A percentile compares a stretch with the other conserved stretches of the same genome.
Conservation (phyloP, 2,113 vertebrate species). For the Brachirus orientalis region DNA sequence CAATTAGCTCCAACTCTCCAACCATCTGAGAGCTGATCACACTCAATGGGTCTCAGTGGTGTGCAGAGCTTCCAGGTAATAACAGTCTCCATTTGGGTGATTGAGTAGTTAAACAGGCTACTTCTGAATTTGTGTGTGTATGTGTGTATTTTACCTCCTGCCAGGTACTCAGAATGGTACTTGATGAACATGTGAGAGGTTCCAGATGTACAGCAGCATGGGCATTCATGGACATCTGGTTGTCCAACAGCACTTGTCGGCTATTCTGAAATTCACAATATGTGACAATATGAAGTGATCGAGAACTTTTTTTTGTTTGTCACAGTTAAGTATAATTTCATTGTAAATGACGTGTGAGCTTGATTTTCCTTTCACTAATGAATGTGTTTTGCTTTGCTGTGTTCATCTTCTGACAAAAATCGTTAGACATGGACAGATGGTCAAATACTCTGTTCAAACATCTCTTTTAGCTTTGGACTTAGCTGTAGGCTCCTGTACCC, state of each 20-base stretch:
- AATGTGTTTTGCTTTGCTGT: neutral
- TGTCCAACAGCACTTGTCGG: slow-evolving; percentile 48
- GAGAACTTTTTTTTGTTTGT: neutral
- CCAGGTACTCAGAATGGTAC: slow-evolving; percentile 37
- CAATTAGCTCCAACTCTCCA: slow-evolving; percentile 58
- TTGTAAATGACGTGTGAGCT: neutral
- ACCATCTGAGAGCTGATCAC: slow-evolving; percentile 52
- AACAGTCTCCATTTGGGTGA: slow-evolving; percentile 67
- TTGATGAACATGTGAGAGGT: slow-evolving; percentile 58
- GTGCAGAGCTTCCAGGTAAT: slow-evolving; percentile 58
- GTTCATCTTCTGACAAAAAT: neutral
- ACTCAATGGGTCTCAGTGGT: slow-evolving; percentile 42
- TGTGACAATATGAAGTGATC: neutral
- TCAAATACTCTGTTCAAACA: slow-evolving; percentile 13
- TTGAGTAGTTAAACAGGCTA: slow-evolving; percentile 64
- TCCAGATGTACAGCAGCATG: slow-evolving; percentile 57
- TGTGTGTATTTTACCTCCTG: slow-evolving; percentile 22
- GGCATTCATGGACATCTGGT: slow-evolving; percentile 40
- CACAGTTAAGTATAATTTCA: neutral
- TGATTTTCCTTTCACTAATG: neutral
- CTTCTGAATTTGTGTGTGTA: slow-evolving; percentile 11
- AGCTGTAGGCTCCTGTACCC: neutral
- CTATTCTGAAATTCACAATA: slow-evolving; percentile 15
- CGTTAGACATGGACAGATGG: slow-evolving; percentile 11
- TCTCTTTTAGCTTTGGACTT: slow-evolving; percentile 1